These are phyloP conservation scores for Lepidochrysops patricia DNA, from an alignment of 2,888 invertebrate genomes.

Conservation along the genomic window DNA sequence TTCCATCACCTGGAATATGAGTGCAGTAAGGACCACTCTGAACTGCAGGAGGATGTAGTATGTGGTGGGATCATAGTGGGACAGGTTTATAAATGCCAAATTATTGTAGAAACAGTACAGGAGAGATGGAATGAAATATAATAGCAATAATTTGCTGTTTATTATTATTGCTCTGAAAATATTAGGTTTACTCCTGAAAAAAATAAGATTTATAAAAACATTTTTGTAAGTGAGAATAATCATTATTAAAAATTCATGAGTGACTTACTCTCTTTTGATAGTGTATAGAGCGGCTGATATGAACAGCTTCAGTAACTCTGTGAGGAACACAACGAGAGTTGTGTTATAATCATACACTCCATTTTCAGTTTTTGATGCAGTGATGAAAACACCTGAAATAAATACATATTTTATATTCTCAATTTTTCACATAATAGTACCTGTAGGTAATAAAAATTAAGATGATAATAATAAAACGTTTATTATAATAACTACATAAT, in stretches of 20 bases:
- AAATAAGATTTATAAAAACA: conserved; percentile 19
- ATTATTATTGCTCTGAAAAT: conserved; percentile 73
- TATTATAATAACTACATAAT: too few relatives aligned
- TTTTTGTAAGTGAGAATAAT: not conserved
- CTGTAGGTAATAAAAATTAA: too few relatives aligned
- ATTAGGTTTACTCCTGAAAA: conserved; percentile 76
- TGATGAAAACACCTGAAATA: conserved; percentile 89
- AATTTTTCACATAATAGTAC: too few relatives aligned
- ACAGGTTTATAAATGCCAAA: conserved; percentile 91
- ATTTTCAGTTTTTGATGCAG: conserved; percentile 88
- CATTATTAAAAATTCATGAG: not conserved
- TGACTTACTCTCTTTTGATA: conserved; percentile 63
- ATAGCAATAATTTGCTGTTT: conserved; percentile 78
- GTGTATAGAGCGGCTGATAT: conserved; percentile 82
- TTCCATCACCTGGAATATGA: conserved; percentile 86
- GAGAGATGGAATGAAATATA: conserved; percentile 93
- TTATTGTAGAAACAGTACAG: conserved; percentile 97
- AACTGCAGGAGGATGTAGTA: conserved; percentile 93
- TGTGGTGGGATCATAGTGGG: conserved; percentile 94
- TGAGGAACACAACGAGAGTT: conserved; percentile 89
- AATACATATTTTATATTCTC: conserved; percentile 20
- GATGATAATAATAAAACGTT: too few relatives aligned
- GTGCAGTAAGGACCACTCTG: conserved; percentile 92
- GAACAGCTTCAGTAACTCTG: conserved; percentile 89
- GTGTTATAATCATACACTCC: conserved; percentile 91